Conservation (phyloP, 2,797 vertebrate species). For the Lemur catta region DNA sequence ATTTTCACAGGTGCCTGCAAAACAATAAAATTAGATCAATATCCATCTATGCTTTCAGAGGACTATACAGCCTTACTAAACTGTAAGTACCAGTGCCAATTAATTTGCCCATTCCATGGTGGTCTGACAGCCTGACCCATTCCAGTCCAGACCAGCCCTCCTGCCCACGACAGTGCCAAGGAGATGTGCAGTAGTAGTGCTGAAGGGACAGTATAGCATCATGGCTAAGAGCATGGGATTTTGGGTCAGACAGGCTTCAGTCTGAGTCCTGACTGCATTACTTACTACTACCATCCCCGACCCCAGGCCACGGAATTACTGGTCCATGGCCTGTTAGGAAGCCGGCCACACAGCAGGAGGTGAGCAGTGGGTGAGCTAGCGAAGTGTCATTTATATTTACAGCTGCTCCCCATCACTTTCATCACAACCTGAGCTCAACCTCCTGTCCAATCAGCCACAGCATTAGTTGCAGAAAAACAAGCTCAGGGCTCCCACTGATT, state of each 20-base stretch:
- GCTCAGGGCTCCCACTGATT: too few relatives aligned
- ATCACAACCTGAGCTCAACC: too few relatives aligned
- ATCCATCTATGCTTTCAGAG: constrained; percentile 90
- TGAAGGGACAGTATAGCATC: fast-evolving
- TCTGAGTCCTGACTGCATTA: not conserved
- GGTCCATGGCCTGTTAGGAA: too few relatives aligned
- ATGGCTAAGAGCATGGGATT: fast-evolving
- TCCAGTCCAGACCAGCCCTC: not conserved
- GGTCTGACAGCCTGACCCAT: not conserved
- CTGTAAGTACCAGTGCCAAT: constrained; percentile 88
- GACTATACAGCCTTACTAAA: constrained; percentile 92
- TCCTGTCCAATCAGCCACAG: too few relatives aligned
- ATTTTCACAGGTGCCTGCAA: constrained; percentile 91
- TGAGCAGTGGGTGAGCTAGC: too few relatives aligned
- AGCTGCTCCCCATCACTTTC: too few relatives aligned
- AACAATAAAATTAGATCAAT: constrained; percentile 91
- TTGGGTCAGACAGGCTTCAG: not conserved
- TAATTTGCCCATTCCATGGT: fast-evolving
- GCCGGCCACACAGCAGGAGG: too few relatives aligned
- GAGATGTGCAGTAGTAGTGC: fast-evolving
- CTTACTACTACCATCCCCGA: too few relatives aligned
- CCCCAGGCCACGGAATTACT: too few relatives aligned
- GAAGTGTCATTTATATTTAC: too few relatives aligned
- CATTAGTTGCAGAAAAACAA: too few relatives aligned
- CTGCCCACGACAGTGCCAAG: fast-evolving